Percentiles rank a stretch among this genome's conserved stretches.
These are phyloP conservation scores for Acrossocheilus fasciatus DNA, from an alignment of 2,797 vertebrate species.

Conservation along the genomic window DNA sequence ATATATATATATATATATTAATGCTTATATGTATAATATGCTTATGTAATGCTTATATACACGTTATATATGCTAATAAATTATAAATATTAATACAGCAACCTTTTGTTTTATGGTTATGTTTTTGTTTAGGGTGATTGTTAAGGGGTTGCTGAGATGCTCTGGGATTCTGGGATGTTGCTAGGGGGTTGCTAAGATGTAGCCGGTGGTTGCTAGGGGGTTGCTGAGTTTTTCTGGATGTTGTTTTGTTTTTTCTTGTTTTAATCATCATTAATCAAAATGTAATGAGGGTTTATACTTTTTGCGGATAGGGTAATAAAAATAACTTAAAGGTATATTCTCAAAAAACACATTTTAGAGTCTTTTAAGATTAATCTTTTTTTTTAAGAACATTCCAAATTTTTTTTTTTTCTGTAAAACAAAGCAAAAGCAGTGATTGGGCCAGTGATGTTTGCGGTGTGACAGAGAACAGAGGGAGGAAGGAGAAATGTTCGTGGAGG, in stretches of 20 bases:
- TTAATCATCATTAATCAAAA: background rate
- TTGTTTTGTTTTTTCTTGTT: too few relatives aligned
- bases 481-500: slow-evolving; percentile 14
- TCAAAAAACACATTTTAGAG: too few relatives aligned
- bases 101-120: background rate
- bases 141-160: too few relatives aligned
- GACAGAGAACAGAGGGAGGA: slow-evolving; percentile 33
- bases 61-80: background rate
- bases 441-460: background rate
- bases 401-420: background rate
- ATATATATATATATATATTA: too few relatives aligned
- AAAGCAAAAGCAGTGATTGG: background rate
- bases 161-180: background rate
- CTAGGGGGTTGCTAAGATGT: background rate
- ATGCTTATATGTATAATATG: too few relatives aligned
- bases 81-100: background rate
- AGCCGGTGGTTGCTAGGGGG: background rate
- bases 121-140: background rate
- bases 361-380: background rate
- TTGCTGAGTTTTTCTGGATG: background rate
- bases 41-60: background rate
- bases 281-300: background rate
- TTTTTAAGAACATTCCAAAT: background rate
- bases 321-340: too few relatives aligned
- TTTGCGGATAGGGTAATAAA: background rate